A percentile compares a stretch with the other conserved stretches of the same genome.
Evolutionary conservation across 2,113 vertebrate species (phyloP).

Genomic region (Columbina picui): DNA sequence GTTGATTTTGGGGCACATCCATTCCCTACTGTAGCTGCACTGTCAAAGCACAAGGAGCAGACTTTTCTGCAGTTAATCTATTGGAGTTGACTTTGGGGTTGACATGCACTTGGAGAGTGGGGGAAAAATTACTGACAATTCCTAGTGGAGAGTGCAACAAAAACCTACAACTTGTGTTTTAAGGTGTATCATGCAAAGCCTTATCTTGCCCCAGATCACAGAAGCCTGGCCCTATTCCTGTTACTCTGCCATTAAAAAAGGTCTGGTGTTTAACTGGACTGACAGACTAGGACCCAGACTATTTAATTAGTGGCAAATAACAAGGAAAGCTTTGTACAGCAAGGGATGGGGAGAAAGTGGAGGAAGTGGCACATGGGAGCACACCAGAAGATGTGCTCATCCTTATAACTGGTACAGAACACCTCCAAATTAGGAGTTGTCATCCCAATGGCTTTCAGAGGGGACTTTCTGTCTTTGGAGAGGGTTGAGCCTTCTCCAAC

Average conservation of each 20-base stretch:
- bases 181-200: not conserved
- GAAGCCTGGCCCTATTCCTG: not conserved
- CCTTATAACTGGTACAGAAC: not conserved
- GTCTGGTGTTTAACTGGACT: not conserved
- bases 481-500: not conserved
- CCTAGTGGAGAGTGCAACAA: not conserved
- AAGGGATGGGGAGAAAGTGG: not conserved
- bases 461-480: not conserved
- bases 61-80: not conserved
- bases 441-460: not conserved
- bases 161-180: not conserved
- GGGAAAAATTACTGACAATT: not conserved
- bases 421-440: not conserved
- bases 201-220: not conserved
- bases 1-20: not conserved
- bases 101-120: too few species aligned
- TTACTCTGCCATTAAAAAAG: not conserved
- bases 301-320: not conserved
- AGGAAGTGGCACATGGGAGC: not conserved
- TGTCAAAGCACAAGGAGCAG: not conserved
- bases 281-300: not conserved
- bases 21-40: not conserved
- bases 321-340: not conserved
- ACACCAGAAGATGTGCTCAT: not conserved
- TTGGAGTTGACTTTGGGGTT: not conserved